Conservation (phyloP, 2,113 vertebrate species). For the Misgurnus anguillicaudatus region DNA sequence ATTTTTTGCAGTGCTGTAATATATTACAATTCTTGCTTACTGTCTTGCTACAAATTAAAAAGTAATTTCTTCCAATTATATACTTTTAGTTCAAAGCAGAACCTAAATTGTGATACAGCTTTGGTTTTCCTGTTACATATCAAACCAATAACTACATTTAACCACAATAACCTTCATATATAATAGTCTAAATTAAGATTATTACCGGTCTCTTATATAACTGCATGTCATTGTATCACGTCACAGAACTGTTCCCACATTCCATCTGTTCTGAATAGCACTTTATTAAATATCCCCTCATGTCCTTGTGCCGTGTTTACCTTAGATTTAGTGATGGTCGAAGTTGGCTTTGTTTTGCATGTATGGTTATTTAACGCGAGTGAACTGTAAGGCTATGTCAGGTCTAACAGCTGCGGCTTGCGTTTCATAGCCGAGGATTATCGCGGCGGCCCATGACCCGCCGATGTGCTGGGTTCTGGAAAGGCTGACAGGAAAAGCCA, state of each 20-base stretch:
- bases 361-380: conserved; percentile 30
- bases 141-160: background rate
- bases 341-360: conserved; percentile 19
- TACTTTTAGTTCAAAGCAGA: background rate
- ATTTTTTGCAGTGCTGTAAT: no score
- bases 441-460: conserved; percentile 65
- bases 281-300: background rate
- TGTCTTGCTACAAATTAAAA: background rate
- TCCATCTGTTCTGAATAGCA: background rate
- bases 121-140: background rate
- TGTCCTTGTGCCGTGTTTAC: background rate
- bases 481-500: conserved; percentile 30
- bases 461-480: conserved; percentile 48
- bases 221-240: background rate
- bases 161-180: background rate
- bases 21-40: no score
- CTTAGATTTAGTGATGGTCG: conserved; percentile 9
- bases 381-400: conserved; percentile 19
- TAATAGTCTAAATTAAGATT: background rate
- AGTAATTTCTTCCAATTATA: no score
- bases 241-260: background rate
- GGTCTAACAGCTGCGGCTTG: conserved; percentile 46
- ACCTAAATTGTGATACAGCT: background rate
- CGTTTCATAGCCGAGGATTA: conserved; percentile 70
- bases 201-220: background rate